A percentile compares a stretch with the other conserved stretches of the same genome.
These are phyloP conservation scores for Trochalopteron elliotii DNA, from an alignment of 2,113 vertebrate genomes.

Conservation along the genomic window DNA sequence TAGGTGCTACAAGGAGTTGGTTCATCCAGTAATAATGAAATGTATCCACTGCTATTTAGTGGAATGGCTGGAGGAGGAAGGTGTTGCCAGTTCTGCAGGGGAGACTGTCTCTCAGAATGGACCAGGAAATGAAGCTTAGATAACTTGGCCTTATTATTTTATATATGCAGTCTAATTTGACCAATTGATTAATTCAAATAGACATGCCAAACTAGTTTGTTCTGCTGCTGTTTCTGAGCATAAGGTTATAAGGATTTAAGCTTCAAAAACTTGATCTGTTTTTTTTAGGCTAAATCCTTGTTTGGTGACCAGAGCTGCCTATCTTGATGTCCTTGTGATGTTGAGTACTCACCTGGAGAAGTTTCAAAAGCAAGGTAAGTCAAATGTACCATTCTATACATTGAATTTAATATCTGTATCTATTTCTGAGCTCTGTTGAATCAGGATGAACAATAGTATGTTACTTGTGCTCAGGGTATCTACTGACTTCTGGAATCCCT, in stretches of 20 bases:
- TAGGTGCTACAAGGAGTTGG: background rate
- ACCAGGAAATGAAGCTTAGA: background rate
- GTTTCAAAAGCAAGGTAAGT: conserved; percentile 46
- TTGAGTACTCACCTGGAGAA: conserved; percentile 72
- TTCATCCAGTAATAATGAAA: background rate
- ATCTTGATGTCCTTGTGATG: conserved; percentile 82
- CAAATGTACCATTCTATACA: background rate
- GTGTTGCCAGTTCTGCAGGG: background rate
- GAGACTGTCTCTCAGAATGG: background rate
- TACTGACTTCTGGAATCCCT: background rate
- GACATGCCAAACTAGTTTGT: background rate
- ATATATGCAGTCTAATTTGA: background rate
- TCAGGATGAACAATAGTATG: background rate
- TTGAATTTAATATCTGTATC: background rate
- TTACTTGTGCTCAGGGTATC: background rate
- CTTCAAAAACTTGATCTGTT: conserved; percentile 17
- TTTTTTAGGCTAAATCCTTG: conserved; percentile 82
- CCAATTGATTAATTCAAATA: background rate
- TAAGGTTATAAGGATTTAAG: background rate
- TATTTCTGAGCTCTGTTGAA: background rate
- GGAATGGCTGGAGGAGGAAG: background rate
- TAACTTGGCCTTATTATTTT: background rate
- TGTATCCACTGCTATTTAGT: background rate
- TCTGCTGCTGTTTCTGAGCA: background rate
- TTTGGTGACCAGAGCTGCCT: conserved; percentile 89